These are phyloP conservation scores for Odontomachus brunneus DNA, from an alignment of 1,140 invertebrate species.

Conservation along the genomic window DNA sequence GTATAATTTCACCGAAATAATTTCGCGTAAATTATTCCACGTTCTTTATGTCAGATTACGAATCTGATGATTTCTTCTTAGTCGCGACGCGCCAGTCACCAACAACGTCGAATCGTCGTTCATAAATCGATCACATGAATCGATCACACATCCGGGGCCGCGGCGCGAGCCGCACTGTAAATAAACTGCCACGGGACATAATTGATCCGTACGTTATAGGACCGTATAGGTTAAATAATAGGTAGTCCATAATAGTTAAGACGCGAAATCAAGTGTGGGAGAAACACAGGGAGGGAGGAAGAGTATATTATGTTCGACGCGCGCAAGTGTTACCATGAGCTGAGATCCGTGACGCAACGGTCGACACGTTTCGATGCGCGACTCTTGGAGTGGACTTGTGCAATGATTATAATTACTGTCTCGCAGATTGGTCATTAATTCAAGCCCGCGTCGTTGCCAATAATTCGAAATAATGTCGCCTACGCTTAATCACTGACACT, in stretches of 20 bases:
- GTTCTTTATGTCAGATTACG: too few relatives aligned
- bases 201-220: constrained; percentile 74
- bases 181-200: constrained; percentile 79
- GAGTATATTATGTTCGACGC: constrained; percentile 54
- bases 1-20: too few relatives aligned
- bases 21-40: too few relatives aligned
- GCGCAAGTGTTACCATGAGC: constrained; percentile 61
- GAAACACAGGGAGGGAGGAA: constrained; percentile 61
- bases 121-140: background rate
- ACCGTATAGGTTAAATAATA: constrained; percentile 76
- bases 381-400: constrained; percentile 68
- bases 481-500: too few relatives aligned
- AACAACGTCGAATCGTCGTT: background rate
- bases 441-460: background rate
- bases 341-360: constrained; percentile 66
- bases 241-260: constrained; percentile 75
- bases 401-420: constrained; percentile 63
- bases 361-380: constrained; percentile 66
- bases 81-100: background rate
- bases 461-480: background rate
- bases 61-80: too few relatives aligned
- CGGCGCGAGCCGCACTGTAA: constrained; percentile 73
- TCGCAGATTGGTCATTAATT: background rate
- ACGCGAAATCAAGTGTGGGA: constrained; percentile 62
- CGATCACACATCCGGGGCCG: constrained; percentile 42